A percentile compares a stretch with the other conserved stretches of the same genome.
Conservation (phyloP, 2,797 vertebrate species). For the Psittacula echo region DNA sequence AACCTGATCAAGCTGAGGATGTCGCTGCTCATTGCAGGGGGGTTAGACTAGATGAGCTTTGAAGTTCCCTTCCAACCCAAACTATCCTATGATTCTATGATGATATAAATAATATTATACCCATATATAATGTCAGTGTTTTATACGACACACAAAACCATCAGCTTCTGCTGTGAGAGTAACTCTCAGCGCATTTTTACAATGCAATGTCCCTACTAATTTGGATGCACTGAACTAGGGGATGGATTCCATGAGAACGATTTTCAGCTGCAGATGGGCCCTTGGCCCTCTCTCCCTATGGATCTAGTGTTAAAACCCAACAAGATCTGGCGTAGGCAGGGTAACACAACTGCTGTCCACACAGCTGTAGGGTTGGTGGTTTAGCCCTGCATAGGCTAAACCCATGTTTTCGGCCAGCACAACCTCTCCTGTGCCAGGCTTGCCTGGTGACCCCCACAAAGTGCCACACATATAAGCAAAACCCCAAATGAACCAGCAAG, state of each 20-base stretch:
- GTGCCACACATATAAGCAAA: background rate
- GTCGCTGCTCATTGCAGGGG: background rate
- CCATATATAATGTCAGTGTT: background rate
- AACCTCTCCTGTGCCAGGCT: background rate
- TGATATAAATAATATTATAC: background rate
- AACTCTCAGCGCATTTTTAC: background rate
- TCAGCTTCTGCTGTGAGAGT: background rate
- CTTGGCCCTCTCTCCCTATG: accelerated
- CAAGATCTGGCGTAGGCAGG: background rate
- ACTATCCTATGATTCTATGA: background rate
- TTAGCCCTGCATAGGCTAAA: background rate
- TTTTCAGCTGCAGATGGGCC: background rate
- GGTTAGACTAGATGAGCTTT: background rate
- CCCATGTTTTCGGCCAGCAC: accelerated
- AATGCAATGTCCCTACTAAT: background rate
- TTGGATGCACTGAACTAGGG: background rate
- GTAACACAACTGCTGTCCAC: background rate
- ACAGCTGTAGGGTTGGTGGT: background rate
- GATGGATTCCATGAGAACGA: background rate
- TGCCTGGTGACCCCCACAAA: background rate
- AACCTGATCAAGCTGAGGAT: background rate
- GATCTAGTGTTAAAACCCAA: background rate
- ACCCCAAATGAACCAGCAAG: background rate
- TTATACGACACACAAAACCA: background rate
- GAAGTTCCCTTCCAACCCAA: background rate